Conservation (phyloP, 2,888 invertebrate genomes). For the Limnephilus auricula region DNA sequence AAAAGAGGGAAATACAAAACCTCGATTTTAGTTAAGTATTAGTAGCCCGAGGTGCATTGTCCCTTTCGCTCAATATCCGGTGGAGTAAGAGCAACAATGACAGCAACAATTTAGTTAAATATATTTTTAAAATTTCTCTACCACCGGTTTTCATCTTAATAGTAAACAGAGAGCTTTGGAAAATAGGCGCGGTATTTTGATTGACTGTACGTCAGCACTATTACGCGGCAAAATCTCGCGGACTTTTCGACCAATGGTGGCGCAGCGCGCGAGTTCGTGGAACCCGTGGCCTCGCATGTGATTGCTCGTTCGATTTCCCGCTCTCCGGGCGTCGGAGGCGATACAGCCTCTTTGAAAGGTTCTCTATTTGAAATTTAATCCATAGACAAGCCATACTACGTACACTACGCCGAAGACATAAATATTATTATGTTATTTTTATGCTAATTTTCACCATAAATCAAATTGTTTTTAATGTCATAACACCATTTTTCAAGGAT, state of each 20-base stretch:
- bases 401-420: not conserved
- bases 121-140: too few species aligned
- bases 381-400: not conserved
- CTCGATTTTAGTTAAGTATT: too few species aligned
- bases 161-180: not conserved
- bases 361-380: slow-evolving; percentile 14
- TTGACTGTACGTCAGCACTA: slow-evolving; percentile 37
- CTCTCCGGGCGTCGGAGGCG: slow-evolving; percentile 58
- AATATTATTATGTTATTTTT: not conserved
- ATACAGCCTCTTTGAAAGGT: slow-evolving; percentile 34
- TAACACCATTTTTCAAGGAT: slow-evolving; percentile 6
- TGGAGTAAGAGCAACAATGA: too few species aligned
- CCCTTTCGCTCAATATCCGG: too few species aligned
- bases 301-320: slow-evolving; percentile 69
- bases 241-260: slow-evolving; percentile 63
- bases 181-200: slow-evolving; percentile 11
- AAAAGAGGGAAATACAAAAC: too few species aligned
- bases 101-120: too few species aligned
- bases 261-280: slow-evolving; percentile 71
- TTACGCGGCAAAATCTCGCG: slow-evolving; percentile 61
- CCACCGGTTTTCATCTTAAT: too few species aligned
- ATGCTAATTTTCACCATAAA: slow-evolving; percentile 35
- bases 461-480: slow-evolving; percentile 12
- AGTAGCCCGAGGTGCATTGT: too few species aligned
- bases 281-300: slow-evolving; percentile 73